phyloP scores from a whole-genome alignment of 2,113 vertebrate species.

The Tetrax tetrax region DNA sequence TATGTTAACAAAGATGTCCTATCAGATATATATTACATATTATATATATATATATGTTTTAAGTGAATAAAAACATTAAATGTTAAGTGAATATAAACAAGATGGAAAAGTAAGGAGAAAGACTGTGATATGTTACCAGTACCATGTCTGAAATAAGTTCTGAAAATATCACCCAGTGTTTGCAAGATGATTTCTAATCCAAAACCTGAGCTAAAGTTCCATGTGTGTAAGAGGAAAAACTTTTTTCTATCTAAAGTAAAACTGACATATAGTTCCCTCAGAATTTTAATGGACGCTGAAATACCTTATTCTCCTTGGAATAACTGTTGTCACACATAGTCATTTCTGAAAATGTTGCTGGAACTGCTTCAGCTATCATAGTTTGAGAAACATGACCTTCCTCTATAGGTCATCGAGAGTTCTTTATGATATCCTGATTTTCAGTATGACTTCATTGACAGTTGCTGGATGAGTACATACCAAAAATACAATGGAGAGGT shows the following conservation, averaged over 20 bases:
- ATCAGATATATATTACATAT: background rate
- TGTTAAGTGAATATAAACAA: background rate
- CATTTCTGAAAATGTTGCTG: background rate
- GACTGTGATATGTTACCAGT: background rate
- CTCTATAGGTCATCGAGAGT: background rate
- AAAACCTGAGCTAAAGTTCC: background rate
- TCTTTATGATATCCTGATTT: background rate
- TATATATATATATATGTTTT: too few species aligned
- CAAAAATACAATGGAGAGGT: background rate
- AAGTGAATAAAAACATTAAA: background rate
- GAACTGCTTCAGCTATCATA: background rate
- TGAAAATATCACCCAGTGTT: background rate
- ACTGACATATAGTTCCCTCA: background rate
- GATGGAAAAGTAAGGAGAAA: background rate
- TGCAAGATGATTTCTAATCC: background rate
- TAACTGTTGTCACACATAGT: background rate
- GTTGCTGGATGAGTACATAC: background rate
- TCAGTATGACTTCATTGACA: background rate
- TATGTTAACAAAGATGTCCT: background rate
- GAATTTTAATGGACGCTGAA: slow-evolving; percentile 7
- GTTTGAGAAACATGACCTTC: background rate
- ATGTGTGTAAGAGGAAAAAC: background rate
- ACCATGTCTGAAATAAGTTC: background rate
- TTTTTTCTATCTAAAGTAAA: background rate
- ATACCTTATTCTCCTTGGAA: background rate